Base-by-base conservation (phyloP, 2,888 invertebrate genomes). In the Criorhina ranunculi region DNA sequence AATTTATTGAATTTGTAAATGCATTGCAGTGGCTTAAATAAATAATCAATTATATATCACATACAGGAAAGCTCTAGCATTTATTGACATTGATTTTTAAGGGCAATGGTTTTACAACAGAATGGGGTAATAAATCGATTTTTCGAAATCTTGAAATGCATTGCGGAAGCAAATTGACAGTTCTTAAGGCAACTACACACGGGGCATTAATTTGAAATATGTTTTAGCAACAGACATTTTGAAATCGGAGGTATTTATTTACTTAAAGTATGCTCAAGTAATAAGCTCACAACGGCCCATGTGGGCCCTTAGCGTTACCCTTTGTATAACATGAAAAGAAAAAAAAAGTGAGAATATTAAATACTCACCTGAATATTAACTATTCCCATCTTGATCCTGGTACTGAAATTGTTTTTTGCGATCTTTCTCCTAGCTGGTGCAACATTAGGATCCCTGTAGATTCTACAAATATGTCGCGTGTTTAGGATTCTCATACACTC, bases 41-140 rank as follows among this genome's bases (percentile, higher is more conserved):
- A 72, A 62, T 72, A 53, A 53, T 60, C 51, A 62, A 72, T 62
- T 40, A 51, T 60, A 12, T 5, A 7, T 33, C 9, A 53, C 17
- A 24, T 29, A 37, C 11, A 19, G 31, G 5, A 15, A 19, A 53
- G 33, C 33, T 33, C 17, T 12, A 11, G 33, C 24, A 4, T 11
- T 12, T n/a, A 37, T 37, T 9, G 31, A 9, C 19, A 37, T 37
- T 24, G 12, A 53, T 33, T 53, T 29, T 33, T 44, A 42, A 31
- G 9, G 33, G 19, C 17, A 17, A 33, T 12, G 11, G 37, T 12
- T n/a, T 12, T 62, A 17, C 2, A 31, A 6, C n/a, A n/a, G 8
- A 17, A 40, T n/a, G 9, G 37, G n/a, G 8, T 19, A 42, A 9
- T 5, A 42, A 62, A 73, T 73, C 73, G 73, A 73, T 73, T 73